Conservation (phyloP, 2,888 invertebrate species). For the Tiliacea aurago region DNA sequence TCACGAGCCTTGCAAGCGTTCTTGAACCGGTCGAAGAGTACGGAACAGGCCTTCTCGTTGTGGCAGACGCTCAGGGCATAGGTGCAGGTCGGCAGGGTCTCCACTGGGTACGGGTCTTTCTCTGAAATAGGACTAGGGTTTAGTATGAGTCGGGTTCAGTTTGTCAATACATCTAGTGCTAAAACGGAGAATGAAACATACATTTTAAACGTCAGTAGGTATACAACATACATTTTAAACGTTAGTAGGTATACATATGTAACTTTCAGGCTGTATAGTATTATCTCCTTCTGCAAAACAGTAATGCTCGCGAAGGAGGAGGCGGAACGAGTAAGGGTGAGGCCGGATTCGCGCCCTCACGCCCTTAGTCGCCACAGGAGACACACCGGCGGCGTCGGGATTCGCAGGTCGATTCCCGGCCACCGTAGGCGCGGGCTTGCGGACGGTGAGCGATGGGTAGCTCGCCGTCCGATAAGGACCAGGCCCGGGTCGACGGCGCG, state of each 20-base stretch:
- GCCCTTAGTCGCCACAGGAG: no score
- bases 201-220: background rate
- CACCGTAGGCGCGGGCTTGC: no score
- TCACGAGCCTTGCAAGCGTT: conserved; percentile 96
- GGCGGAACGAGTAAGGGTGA: no score
- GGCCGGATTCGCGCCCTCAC: no score
- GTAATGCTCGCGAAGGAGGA: no score
- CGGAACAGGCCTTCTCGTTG: conserved; percentile 94
- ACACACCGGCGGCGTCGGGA: no score
- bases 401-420: no score
- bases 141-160: background rate
- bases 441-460: no score
- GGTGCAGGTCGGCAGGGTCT: conserved; percentile 97
- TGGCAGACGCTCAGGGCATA: conserved; percentile 96
- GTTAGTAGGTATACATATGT: no score
- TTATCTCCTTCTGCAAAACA: no score
- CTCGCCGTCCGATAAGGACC: no score
- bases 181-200: background rate
- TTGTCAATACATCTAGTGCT: background rate
- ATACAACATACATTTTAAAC: background rate
- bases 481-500: no score
- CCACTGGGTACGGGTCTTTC: conserved; percentile 97
- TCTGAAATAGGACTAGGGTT: conserved; percentile 89
- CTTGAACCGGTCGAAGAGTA: conserved; percentile 96
- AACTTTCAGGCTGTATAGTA: background rate